Evolutionary conservation across 2,113 vertebrate species (phyloP), one percentile per base, ranked within the genome.

Genomic region (Rallus limicola): DNA sequence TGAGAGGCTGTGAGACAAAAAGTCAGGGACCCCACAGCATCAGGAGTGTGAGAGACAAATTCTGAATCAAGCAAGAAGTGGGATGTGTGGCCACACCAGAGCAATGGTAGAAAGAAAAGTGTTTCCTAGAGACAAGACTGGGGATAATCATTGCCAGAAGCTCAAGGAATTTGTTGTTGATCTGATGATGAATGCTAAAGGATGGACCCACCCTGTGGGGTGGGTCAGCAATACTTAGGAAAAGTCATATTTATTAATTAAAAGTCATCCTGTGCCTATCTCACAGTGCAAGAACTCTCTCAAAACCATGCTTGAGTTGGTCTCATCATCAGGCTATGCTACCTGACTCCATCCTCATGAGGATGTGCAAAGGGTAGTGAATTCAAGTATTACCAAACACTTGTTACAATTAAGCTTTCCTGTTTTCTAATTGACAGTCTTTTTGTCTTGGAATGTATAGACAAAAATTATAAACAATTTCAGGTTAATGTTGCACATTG

Each of bases 21-120:
- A 52, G 21, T 5, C 17, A 46, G 44, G 13, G 5, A 48, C 3
- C 24, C 7, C 13, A 40, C 2, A 3, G 8, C 13, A 48, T 31
- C 58, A 40, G 19, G 36, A 64, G 3, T 67, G 3, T 16, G 13
- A 79, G 20, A 31, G 7, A 58, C 13, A 56, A 79, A 68, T 76
- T 53, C 26, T 34, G 55, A 63, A 5, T 38, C 56, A 68, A 63
- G 17, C 5, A 59, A 60, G 52, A 36, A 68, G 21, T 3, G 5
- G 11, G 13, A 62, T 2, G 1, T 2, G 0, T 42, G 33, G 19
- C 33, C 44, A 76, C 13, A 17, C 5, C 23, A 55, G 38, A 67
- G 10, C 9, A 68, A 20, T 16, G 2, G 3, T 16, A 90, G 52
- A 82, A 82, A 68, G 13, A 0, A 0, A 28, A 17, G 23, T 7